Percentiles rank a stretch among this genome's conserved stretches.
phyloP scores from a whole-genome alignment of 92 coral and sea anemone species.

The Bergia puertoricense region DNA sequence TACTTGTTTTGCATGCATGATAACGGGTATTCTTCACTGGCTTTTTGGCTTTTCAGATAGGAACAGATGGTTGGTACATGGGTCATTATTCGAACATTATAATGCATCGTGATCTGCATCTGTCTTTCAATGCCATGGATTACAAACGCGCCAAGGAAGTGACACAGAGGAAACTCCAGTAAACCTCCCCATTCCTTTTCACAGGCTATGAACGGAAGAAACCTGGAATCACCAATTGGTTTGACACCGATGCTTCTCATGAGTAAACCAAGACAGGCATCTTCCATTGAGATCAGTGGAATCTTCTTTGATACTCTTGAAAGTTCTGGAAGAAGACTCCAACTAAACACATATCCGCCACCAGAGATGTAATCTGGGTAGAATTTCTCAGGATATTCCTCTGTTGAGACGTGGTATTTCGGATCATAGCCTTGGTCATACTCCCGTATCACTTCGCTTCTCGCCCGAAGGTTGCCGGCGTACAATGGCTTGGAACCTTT shows the following conservation, averaged over 20 bases:
- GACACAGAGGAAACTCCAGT: slow-evolving; percentile 46
- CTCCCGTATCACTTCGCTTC: slow-evolving; percentile 5
- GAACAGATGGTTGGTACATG: slow-evolving; percentile 61
- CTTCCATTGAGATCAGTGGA: slow-evolving; percentile 73
- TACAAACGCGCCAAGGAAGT: slow-evolving; percentile 71
- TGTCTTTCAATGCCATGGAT: slow-evolving; percentile 57
- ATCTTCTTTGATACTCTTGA: slow-evolving; percentile 46
- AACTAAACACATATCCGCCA: slow-evolving; percentile 77
- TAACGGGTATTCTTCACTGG: not conserved
- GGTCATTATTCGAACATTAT: slow-evolving; percentile 64
- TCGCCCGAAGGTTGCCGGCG: not conserved
- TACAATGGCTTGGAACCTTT: slow-evolving; percentile 26
- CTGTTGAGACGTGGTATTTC: not conserved
- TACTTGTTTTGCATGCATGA: not conserved
- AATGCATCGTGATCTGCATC: slow-evolving; percentile 63
- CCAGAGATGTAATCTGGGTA: slow-evolving; percentile 63
- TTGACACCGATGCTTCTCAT: slow-evolving; percentile 55
- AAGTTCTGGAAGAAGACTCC: slow-evolving; percentile 59
- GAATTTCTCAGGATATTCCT: not conserved
- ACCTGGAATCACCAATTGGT: slow-evolving; percentile 49
- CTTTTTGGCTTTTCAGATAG: slow-evolving; percentile 41
- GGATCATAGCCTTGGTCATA: not conserved
- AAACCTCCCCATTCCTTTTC: slow-evolving; percentile 8
- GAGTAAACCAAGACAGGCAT: slow-evolving; percentile 69
- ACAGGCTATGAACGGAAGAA: slow-evolving; percentile 68